Conservation (phyloP, 1,140 invertebrate species). For the Heliconius himera region DNA sequence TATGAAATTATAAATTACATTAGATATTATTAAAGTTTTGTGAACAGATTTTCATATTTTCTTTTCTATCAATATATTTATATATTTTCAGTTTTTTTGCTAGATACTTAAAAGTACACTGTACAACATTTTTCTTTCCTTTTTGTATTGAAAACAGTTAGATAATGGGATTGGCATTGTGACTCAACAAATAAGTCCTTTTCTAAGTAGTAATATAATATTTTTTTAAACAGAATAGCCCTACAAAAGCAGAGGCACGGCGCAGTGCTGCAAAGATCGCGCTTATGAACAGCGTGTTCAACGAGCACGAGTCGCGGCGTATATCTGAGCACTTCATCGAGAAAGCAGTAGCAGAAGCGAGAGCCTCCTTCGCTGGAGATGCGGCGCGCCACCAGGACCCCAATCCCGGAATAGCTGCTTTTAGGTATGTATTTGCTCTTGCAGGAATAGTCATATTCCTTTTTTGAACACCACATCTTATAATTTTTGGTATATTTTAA, state of each 20-base stretch:
- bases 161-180: too few relatives aligned
- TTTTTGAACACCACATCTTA: too few relatives aligned
- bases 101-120: too few relatives aligned
- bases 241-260: slow-evolving; percentile 96
- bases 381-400: slow-evolving; percentile 90
- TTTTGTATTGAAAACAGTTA: not conserved
- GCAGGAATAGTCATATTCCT: too few relatives aligned
- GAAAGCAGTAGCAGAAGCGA: slow-evolving; percentile 94
- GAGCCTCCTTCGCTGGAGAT: slow-evolving; percentile 85
- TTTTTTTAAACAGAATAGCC: slow-evolving; percentile 87
- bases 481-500: too few relatives aligned
- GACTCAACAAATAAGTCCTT: not conserved
- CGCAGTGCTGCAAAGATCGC: slow-evolving; percentile 97
- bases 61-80: too few relatives aligned
- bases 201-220: slow-evolving; percentile 1
- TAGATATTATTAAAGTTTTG: not conserved
- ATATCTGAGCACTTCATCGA: slow-evolving; percentile 97
- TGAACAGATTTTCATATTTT: not conserved
- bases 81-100: too few relatives aligned
- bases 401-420: slow-evolving; percentile 94
- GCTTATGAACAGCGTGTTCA: slow-evolving; percentile 98
- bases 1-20: too few relatives aligned
- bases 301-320: slow-evolving; percentile 95
- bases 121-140: not conserved
- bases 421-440: slow-evolving; percentile 81